Percentiles rank a stretch among this genome's conserved stretches.
phyloP scores from a whole-genome alignment of 2,888 invertebrate species.

The Cinara cedri region DNA sequence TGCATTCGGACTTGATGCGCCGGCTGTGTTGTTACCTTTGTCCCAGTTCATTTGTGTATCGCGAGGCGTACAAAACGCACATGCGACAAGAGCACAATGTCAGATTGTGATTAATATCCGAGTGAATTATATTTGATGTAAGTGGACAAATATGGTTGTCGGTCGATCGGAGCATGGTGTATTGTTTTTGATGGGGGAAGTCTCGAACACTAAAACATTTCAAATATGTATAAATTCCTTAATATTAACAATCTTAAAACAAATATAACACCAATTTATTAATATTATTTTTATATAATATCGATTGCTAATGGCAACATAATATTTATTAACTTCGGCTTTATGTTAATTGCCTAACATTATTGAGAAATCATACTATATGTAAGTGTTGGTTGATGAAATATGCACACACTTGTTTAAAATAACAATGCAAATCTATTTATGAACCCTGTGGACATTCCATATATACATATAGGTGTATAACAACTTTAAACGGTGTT shows the following conservation, averaged over 20 bases:
- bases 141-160: slow-evolving; percentile 51
- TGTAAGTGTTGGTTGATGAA: neutral
- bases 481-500: neutral
- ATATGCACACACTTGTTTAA: neutral
- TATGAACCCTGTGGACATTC: neutral
- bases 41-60: slow-evolving; percentile 72
- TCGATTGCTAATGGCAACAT: slow-evolving; percentile 43
- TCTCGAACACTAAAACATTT: slow-evolving; percentile 54
- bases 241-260: slow-evolving; percentile 48
- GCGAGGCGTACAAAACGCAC: slow-evolving; percentile 73
- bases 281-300: slow-evolving; percentile 34
- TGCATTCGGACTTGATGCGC: slow-evolving; percentile 74
- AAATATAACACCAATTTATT: slow-evolving; percentile 39
- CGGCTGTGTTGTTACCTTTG: slow-evolving; percentile 74
- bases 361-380: slow-evolving; percentile 43
- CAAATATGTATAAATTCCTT: slow-evolving; percentile 46
- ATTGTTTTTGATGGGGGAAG: slow-evolving; percentile 50
- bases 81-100: slow-evolving; percentile 70
- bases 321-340: slow-evolving; percentile 50
- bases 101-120: slow-evolving; percentile 58
- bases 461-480: neutral
- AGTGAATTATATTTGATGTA: slow-evolving; percentile 44
- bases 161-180: slow-evolving; percentile 55
- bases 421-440: neutral
- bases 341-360: slow-evolving; percentile 54